Evolutionary conservation across 2,888 invertebrate species (phyloP), one percentile per base, ranked within the genome.

Genomic region (Thecocarcelia acutangulata): DNA sequence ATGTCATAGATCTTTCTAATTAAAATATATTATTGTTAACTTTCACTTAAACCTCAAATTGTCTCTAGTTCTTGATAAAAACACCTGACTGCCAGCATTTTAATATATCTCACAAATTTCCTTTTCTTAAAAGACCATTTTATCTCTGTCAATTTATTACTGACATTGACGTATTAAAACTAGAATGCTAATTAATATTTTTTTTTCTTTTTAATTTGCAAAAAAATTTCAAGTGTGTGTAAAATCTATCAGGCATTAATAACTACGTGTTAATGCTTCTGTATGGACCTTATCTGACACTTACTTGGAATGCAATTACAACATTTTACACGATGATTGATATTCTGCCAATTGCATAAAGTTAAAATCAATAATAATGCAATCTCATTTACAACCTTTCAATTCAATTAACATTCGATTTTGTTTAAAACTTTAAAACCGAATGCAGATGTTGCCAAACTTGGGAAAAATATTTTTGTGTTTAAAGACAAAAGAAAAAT

Each of bases 251-350:
- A 64, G 37, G 13, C 15, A 28, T 1, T 66, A 40, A 42, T 15
- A 33, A 33, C 33, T 8, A 40, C 52, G 42, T 21, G 11, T 63
- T 48, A 46, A 3, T 33, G 21, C 3, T 28, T 8, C 28, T 68
- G 28, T 68, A 46, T 61, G 46, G 46, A 46, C 68, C 48, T 76
- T 76, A 76, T 33, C 68, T 68, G 59, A 77, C 56, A 64, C 48
- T 58, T 64, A 12, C 33, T 52, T 58, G 56, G 58, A 44, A 72
- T 72, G 58, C 42, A 78, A 66, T 72, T 59, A 66, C 50, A 64
- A 59, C 37, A 59, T 52, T 37, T 66, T 64, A 64, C 64, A 76
- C 15, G 58, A 80, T 80, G 76, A 80, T 80, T 80, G 80, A 80
- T 80, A 59, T 54, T 70, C 58, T 70, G 46, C n/a, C 56, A 75